Evolutionary conservation across 2,113 vertebrate genomes (phyloP).

Genomic region (Hoplias malabaricus): DNA sequence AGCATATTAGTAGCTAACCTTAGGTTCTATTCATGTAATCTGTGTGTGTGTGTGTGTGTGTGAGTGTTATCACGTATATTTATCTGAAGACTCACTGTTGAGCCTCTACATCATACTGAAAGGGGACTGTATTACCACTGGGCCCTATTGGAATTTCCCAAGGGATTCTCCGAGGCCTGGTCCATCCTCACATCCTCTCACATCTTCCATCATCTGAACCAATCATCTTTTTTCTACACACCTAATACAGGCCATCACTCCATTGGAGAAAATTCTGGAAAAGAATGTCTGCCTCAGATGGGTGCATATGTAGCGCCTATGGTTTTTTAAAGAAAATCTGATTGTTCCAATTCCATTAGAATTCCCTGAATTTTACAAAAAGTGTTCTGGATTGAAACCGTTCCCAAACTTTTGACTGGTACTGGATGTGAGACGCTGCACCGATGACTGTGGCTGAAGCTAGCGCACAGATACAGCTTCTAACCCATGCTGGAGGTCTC

Average conservation of each 20-base stretch:
- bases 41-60: neutral
- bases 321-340: no score
- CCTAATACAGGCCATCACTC: conserved; percentile 28
- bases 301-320: neutral
- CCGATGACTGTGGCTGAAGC: no score
- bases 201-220: conserved; percentile 33
- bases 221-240: conserved; percentile 28
- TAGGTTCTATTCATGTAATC: no score
- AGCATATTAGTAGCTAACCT: neutral
- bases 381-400: no score
- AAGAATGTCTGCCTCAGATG: neutral
- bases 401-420: no score
- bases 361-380: no score
- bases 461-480: no score
- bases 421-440: neutral
- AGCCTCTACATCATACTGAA: conserved; percentile 50
- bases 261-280: neutral
- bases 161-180: conserved; percentile 32
- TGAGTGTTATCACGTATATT: conserved; percentile 21
- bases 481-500: no score
- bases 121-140: conserved; percentile 25
- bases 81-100: conserved; percentile 19
- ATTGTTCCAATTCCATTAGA: no score
- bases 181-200: conserved; percentile 24
- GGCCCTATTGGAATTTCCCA: conserved; percentile 49